phyloP scores from a whole-genome alignment of 2,888 invertebrate species.

The Catotricha subobsoleta region DNA sequence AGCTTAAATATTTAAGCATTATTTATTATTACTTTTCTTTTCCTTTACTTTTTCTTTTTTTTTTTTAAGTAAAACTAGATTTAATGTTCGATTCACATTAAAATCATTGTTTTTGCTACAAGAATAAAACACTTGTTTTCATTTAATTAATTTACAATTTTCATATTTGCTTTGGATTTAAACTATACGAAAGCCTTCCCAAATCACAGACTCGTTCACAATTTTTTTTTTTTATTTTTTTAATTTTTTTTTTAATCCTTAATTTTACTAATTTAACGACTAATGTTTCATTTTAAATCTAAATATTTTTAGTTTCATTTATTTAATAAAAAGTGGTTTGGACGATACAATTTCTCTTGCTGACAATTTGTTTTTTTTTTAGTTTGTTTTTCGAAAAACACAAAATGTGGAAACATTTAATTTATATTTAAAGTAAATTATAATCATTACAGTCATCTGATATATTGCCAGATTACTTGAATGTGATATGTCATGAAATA shows the following conservation, averaged over 20 bases:
- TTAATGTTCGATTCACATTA: background rate
- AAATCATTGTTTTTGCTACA: background rate
- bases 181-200: constrained; percentile 10
- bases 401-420: too few species aligned
- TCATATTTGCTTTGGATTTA: constrained; percentile 1
- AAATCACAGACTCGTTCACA: constrained; percentile 12
- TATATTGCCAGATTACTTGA: too few species aligned
- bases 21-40: background rate
- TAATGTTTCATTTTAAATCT: background rate
- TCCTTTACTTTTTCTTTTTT: background rate
- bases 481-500: too few species aligned
- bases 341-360: background rate
- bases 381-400: too few species aligned
- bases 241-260: background rate
- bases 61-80: background rate
- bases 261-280: background rate
- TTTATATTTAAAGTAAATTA: background rate
- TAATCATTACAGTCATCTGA: background rate
- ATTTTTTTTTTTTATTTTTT: constrained; percentile 8
- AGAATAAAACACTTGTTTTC: background rate
- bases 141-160: background rate
- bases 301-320: background rate
- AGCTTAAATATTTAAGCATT: constrained; percentile 6
- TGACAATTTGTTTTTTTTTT: too few species aligned
- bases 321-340: background rate